A percentile compares a stretch with the other conserved stretches of the same genome.
These are phyloP conservation scores for Drosophila nr. perissopoda DNA, from an alignment of 2,888 invertebrate species.

Conservation along the genomic window DNA sequence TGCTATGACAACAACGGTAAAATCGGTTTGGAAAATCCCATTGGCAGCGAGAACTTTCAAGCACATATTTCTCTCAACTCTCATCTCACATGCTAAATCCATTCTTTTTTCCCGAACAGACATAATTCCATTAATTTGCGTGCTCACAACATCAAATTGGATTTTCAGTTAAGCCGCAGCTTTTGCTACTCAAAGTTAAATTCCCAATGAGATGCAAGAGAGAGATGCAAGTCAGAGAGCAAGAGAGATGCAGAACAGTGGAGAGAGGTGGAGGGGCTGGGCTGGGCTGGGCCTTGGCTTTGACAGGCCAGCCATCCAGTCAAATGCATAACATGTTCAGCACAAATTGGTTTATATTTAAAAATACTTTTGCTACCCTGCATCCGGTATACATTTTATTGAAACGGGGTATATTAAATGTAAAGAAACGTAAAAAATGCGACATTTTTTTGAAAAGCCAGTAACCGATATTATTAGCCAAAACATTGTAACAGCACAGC, in stretches of 20 bases:
- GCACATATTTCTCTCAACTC: slow-evolving; percentile 29
- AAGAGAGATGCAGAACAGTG: background rate
- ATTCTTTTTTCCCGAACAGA: slow-evolving; percentile 42
- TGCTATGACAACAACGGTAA: slow-evolving; percentile 49
- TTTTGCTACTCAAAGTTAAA: slow-evolving; percentile 23
- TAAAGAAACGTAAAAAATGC: background rate
- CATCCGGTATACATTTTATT: background rate
- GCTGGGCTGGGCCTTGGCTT: slow-evolving; percentile 8
- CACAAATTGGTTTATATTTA: slow-evolving; percentile 2
- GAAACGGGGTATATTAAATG: background rate
- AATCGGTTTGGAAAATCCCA: slow-evolving; percentile 48
- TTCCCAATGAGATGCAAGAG: slow-evolving; percentile 13
- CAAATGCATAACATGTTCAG: slow-evolving; percentile 26
- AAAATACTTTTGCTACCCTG: slow-evolving; percentile 5
- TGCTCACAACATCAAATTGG: slow-evolving; percentile 61
- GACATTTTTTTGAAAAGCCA: background rate
- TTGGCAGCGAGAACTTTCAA: slow-evolving; percentile 55
- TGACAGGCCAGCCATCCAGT: slow-evolving; percentile 27
- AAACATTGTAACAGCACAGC: background rate
- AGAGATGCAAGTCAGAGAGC: slow-evolving; percentile 6
- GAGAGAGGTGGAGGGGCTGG: background rate
- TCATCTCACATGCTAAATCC: slow-evolving; percentile 58
- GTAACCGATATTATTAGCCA: background rate
- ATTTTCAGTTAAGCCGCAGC: slow-evolving; percentile 51
- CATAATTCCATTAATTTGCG: slow-evolving; percentile 75